Conservation (phyloP, 2,888 invertebrate species). For the Rhabditophanes sp. region DNA sequence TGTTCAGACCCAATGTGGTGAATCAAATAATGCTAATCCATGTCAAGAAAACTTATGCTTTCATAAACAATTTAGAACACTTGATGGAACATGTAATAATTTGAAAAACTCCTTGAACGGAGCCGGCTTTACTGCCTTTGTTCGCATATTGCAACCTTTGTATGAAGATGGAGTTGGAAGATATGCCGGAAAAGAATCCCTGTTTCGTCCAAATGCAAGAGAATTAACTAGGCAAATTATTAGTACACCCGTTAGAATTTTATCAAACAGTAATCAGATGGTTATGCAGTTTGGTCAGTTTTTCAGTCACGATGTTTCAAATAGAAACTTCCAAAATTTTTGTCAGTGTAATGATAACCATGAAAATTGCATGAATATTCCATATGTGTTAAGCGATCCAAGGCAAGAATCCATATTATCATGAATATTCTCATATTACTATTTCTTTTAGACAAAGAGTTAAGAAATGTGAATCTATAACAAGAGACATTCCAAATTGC, state of each 20-base stretch:
- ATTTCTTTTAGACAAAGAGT: too few species aligned
- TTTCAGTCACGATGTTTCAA: conserved; percentile 38
- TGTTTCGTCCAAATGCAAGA: conserved; percentile 30
- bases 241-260: conserved; percentile 18
- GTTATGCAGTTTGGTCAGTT: conserved; percentile 34
- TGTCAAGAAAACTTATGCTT: conserved; percentile 35
- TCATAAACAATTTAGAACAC: conserved; percentile 56
- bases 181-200: conserved; percentile 21
- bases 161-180: conserved; percentile 39
- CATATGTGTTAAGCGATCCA: too few species aligned
- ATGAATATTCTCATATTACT: too few species aligned
- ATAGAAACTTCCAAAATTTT: conserved; percentile 18
- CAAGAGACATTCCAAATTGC: too few species aligned
- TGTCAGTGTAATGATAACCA: too few species aligned
- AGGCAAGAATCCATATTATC: too few species aligned
- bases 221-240: conserved; percentile 38
- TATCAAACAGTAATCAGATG: conserved; percentile 21
- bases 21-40: conserved; percentile 14
- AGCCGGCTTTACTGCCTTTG: conserved; percentile 61
- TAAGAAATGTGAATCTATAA: too few species aligned
- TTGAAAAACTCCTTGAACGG: too few species aligned
- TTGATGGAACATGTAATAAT: conserved; percentile 92
- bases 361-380: too few species aligned
- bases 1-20: too few species aligned
- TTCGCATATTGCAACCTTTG: conserved; percentile 25